Base-by-base conservation (phyloP, 2,113 vertebrate genomes). In the Lethenteron camtschaticum region DNA sequence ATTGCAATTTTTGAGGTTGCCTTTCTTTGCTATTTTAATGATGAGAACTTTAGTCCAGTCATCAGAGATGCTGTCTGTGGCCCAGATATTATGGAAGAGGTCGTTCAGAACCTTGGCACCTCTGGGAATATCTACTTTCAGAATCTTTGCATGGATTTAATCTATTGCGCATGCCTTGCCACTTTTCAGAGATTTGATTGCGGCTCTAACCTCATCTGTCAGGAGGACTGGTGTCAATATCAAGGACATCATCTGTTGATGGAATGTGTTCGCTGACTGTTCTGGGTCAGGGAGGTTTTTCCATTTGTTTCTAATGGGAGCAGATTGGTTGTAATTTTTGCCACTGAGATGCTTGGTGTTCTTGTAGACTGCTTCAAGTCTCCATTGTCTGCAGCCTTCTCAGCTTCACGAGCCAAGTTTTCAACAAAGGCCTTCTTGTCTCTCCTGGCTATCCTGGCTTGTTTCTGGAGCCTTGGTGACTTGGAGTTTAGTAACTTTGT, bases 381-480 rank as follows among this genome's bases (percentile, higher is more conserved):
- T 56, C 13, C 20, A 8, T 56, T 9, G 18, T 57, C 57, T 14
- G 11, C 72, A 56, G 60, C 63, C 12, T 13, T 13, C 11, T 73
- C 72, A 16, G 72, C 71, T 58, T 72, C 57, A 10, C 24, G 14
- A 20, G 70, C 10, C 56, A 73, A 56, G 11, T 68, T 57, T 10
- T 73, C 70, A 56, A 68, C 24, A 57, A 73, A 73, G 20, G 14
- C n/a, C 63, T 57, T 73, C 70, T 73, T 73, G 72, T 73, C 71
- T 55, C 55, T 72, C 16, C 71, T 73, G 12, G 71, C 72, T 63
- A 13, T 16, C 16, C 16, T 63, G 12, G 59, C 16, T 3, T 63
- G 59, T 63, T 13, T 57, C 55, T 71, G 71, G 20, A 71, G 70
- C 16, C 58, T 41, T 68, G 18, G 12, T 13, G 14, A 68, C 57